Base-by-base conservation (phyloP, 2,797 vertebrate genomes). In the Coluber constrictor region DNA sequence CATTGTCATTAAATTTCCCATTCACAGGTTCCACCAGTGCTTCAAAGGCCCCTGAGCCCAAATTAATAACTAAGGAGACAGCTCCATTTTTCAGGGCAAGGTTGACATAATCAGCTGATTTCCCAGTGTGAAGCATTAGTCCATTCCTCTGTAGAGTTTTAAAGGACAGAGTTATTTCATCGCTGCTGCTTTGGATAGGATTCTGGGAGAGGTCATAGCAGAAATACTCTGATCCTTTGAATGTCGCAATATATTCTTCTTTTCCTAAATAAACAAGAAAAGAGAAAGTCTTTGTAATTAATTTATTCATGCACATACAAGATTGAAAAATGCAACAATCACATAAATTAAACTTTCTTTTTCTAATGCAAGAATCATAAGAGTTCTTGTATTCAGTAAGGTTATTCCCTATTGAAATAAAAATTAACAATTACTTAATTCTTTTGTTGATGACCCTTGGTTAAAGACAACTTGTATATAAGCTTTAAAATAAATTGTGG, bases 1-100 rank as follows among this genome's bases (percentile, higher is more conserved):
- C 99, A 99, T 99, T 99, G 99, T 99, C 99, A 99, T 99, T 99
- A 99, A 99, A 99, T 98, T 99, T 99, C 97, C 99, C 99, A 98
- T 99, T 99, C 98, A 99, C 99, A 37, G 99, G 99, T 98, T 99
- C 99, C 99, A 99, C 99, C 98, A 99, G 98, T 86, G 99, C 99
- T 98, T 99, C 99, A 98, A 99, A 99, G 97, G 99, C 99, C 98
- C 99, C 99, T 97, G 99, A 99, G 98, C 99, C 99, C 98, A 99
- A 98, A 99, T 99, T 99, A 98, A 99, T 99, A 99, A 99, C 98
- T 96, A 99, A 98, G 95, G 99, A 99, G 95, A 99, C 99, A 90
- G 99, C 99, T 98, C 99, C 99, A 91, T 99, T 99, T 98, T 99
- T 99, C 98, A 99, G 98, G 89, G 99, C 99, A 97, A 99, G 98